A percentile compares a stretch with the other conserved stretches of the same genome.
Evolutionary conservation across 1,140 invertebrate genomes (phyloP).

Genomic region (Macrobrachium rosenbergii): DNA sequence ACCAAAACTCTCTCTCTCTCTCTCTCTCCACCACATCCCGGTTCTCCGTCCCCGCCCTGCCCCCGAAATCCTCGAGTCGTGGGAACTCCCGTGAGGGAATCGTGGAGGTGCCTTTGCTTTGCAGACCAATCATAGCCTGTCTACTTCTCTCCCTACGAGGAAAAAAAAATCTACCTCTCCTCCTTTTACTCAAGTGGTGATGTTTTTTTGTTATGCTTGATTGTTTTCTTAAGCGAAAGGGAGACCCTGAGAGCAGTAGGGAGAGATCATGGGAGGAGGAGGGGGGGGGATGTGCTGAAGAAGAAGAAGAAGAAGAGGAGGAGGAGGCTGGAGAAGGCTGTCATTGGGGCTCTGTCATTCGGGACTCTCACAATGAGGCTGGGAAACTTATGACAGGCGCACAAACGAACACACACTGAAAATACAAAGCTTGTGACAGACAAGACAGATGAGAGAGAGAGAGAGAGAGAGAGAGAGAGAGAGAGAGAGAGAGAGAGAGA

Average conservation of each 20-base stretch:
- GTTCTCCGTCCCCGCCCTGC: background rate
- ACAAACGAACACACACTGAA: too few relatives aligned
- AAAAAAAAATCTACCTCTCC: background rate
- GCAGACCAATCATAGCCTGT: background rate
- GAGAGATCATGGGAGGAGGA: too few relatives aligned
- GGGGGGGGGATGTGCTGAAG: too few relatives aligned
- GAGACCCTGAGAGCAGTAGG: background rate
- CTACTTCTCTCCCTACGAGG: background rate
- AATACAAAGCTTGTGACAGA: too few relatives aligned
- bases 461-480: background rate
- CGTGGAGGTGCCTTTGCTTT: background rate
- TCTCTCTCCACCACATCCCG: slow-evolving; percentile 3
- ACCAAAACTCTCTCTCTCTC: slow-evolving; percentile 13
- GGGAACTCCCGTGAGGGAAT: background rate
- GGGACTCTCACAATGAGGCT: too few relatives aligned
- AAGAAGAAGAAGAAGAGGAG: slow-evolving; percentile 2
- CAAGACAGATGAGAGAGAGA: background rate
- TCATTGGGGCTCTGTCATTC: too few relatives aligned
- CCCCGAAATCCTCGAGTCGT: background rate
- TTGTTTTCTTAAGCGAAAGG: background rate
- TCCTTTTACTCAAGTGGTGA: background rate
- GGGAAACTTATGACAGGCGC: too few relatives aligned
- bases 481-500: background rate
- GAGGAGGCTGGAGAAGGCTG: background rate
- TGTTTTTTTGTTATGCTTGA: background rate